Evolutionary conservation across 2,113 vertebrate species (phyloP), one percentile per base, ranked within the genome.

Genomic region (Aphelocoma coerulescens): DNA sequence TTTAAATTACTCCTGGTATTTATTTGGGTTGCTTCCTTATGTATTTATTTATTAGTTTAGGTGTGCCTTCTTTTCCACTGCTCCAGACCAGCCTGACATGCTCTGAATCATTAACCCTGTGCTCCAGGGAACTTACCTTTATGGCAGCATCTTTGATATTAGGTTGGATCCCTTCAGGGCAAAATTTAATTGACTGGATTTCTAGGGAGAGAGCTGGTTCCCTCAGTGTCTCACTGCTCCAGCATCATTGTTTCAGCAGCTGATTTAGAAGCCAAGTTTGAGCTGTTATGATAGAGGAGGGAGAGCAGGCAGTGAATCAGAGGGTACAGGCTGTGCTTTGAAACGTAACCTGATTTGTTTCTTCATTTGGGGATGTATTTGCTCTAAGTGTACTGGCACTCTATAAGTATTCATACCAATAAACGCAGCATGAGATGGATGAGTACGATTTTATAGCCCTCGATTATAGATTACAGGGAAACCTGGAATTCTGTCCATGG

Each of bases 121-220:
- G 91, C 97, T 97, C 95, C 79, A 86, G 98, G 98, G 97, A 97
- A 92, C 71, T 85, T 94, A 95, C 88, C 91, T 97, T 97, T 85
- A 37, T 96, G 96, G 95, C 96, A 97, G 91, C 74, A 77, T 96
- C 92, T 98, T 98, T 98, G 97, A 97, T 98, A 97, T 97, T 97
- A 97, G 96, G 95, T 95, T 96, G 91, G 91, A 97, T 98, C 84
- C 97, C 98, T 97, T 98, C 97, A 3, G 35, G 98, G 97, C 97
- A 97, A 91, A 96, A 97, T 97, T 97, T 98, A 98, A 98, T 98
- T 98, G 98, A 96, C 96, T 98, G 91, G 63, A 58, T 96, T 97
- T 97, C 97, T 86, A 75, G 57, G 48, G 93, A 95, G 95, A 93
- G 55, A 88, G 44, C 57, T 89, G 57, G 46, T 95, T 95, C 79